phyloP scores from a whole-genome alignment of 2,888 invertebrate genomes.

The Panopea generosa region DNA sequence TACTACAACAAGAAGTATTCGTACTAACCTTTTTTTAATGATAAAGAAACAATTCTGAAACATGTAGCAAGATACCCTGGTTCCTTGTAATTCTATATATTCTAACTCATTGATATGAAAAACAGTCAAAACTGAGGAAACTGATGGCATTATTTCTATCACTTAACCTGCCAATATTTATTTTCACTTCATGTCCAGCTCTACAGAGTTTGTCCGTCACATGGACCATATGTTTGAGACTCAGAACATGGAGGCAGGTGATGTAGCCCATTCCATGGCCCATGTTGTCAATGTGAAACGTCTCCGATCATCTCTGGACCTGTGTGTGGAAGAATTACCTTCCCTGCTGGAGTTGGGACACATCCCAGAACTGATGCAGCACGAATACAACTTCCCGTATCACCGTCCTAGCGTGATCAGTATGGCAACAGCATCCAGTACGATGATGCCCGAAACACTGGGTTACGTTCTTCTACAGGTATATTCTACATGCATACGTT shows the following conservation, averaged over 20 bases:
- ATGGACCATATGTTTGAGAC: conserved; percentile 82
- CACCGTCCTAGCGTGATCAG: conserved; percentile 82
- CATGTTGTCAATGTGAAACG: conserved; percentile 68
- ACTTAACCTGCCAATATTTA: too few species aligned
- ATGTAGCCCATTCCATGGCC: conserved; percentile 49
- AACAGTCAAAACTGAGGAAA: too few species aligned
- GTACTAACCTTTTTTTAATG: too few species aligned
- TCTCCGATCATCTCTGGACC: conserved; percentile 81
- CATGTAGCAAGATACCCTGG: too few species aligned
- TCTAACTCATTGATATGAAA: too few species aligned
- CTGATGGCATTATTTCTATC: too few species aligned
- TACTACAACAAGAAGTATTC: too few species aligned
- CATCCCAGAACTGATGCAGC: conserved; percentile 61
- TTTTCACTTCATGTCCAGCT: conserved; percentile 62
- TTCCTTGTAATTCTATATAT: too few species aligned
- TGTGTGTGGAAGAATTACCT: conserved; percentile 81
- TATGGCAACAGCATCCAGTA: conserved; percentile 75
- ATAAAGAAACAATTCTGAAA: too few species aligned
- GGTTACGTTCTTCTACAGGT: conserved; percentile 83
- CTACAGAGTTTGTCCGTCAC: conserved; percentile 73
- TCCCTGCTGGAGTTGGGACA: conserved; percentile 80
- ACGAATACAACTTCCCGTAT: conserved; percentile 82
- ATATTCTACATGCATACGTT: too few species aligned
- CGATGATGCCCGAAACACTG: conserved; percentile 81
- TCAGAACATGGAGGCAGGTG: conserved; percentile 81